Evolutionary conservation across 2,113 vertebrate genomes (phyloP), one percentile per base, ranked within the genome.

Genomic region (Sylvietta virens): DNA sequence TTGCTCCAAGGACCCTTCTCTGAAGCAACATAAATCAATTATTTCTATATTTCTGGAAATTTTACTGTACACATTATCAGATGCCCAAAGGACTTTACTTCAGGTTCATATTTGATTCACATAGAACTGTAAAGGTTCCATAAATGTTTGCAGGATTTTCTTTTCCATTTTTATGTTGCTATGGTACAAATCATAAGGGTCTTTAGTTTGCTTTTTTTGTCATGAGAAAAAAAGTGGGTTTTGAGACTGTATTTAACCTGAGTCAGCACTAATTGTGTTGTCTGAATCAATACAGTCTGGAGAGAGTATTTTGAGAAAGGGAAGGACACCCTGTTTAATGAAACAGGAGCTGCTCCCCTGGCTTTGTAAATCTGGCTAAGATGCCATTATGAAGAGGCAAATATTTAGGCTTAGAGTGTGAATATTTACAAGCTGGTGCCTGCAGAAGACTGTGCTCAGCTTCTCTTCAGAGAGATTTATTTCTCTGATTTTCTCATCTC

Each of bases 191-290:
- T 61, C 24, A 50, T 23, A 24, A 82, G 33, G 42, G 58, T 66
- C 37, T 70, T 85, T 58, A 47, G 50, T 94, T 85, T 77, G 70
- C 40, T 13, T 87, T 87, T 40, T 69, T 40, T 94, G 65, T 53
- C 37, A 69, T 11, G 6, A 94, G 57, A 66, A 6, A 78, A 94
- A 93, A 85, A 78, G 65, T 44, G 53, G 1, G 8, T 58, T 92
- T 90, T 90, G 44, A 88, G 85, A 35, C 60, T 10, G 5, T 67
- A 56, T 94, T 93, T 92, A 73, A 60, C 81, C 77, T 66, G 50
- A 96, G 81, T 95, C 93, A 95, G 92, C 91, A 91, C 58, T 87
- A 66, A 87, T 84, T 84, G 65, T 93, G 78, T 94, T 95, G 69
- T 73, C 83, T 69, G 37, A 92, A 96, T 97, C 88, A 80, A 94